Percentiles rank a stretch among this genome's conserved stretches.
Evolutionary conservation across 2,113 vertebrate genomes (phyloP).

Genomic region (Rallus limicola): DNA sequence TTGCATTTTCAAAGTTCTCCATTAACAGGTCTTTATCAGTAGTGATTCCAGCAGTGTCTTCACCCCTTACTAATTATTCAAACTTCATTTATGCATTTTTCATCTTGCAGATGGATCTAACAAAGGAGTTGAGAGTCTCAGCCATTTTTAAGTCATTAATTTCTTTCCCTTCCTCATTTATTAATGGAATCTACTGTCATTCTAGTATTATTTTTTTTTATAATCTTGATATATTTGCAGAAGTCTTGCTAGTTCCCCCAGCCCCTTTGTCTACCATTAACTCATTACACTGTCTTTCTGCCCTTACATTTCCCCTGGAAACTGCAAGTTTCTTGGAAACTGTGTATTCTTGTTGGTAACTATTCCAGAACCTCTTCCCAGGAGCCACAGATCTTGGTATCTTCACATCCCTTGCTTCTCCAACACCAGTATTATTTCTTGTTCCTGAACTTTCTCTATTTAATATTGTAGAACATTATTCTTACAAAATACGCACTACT

Average conservation of each 20-base stretch:
- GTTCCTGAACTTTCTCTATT: neutral
- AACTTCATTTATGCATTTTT: constrained; percentile 40
- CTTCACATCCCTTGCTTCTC: neutral
- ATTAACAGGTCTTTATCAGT: neutral
- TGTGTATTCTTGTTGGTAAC: neutral
- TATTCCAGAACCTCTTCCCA: neutral
- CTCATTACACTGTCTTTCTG: neutral
- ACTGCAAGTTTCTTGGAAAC: neutral
- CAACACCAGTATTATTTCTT: neutral
- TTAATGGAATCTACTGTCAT: constrained; percentile 37
- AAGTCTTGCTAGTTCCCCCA: neutral
- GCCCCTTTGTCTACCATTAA: neutral
- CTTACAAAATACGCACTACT: neutral
- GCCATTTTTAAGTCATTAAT: constrained; percentile 49
- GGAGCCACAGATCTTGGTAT: neutral
- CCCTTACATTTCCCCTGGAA: neutral
- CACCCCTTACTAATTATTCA: constrained; percentile 31
- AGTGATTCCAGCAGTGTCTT: neutral
- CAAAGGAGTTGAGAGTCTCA: constrained; percentile 28
- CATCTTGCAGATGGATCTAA: constrained; percentile 27
- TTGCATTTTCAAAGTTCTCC: constrained; percentile 19
- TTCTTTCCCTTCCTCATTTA: constrained; percentile 43
- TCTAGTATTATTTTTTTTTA: neutral
- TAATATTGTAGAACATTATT: neutral
- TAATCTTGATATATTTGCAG: constrained; percentile 13